phyloP scores from a whole-genome alignment of 2,797 vertebrate species.

The Argyrosomus regius region DNA sequence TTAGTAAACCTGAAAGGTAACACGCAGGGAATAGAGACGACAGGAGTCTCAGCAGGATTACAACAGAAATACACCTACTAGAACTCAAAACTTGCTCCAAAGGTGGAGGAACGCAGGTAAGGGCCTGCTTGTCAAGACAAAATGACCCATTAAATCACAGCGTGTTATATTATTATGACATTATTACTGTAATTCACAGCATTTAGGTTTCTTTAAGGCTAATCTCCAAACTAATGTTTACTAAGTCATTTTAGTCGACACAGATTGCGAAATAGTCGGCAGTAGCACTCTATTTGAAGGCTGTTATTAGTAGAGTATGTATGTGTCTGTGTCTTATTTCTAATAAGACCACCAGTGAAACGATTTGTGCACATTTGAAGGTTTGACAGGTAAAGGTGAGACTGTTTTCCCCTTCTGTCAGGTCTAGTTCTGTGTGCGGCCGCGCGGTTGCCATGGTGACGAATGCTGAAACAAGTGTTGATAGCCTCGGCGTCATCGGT shows the following conservation, averaged over 20 bases:
- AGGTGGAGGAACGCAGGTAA: not conserved
- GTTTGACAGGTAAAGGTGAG: too few relatives aligned
- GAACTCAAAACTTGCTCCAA: not conserved
- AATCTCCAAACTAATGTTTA: not conserved
- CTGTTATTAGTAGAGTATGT: not conserved
- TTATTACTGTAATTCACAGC: not conserved
- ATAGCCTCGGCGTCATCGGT: constrained; percentile 72
- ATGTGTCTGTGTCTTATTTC: not conserved
- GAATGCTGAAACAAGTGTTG: constrained; percentile 57
- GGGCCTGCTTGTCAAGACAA: not conserved
- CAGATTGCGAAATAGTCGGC: not conserved
- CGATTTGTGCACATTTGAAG: accelerated
- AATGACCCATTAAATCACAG: not conserved
- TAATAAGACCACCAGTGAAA: too few relatives aligned
- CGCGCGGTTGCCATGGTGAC: constrained; percentile 79
- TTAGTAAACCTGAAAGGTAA: constrained; percentile 31
- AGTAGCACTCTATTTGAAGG: too few relatives aligned
- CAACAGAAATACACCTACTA: constrained; percentile 40
- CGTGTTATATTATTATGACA: not conserved
- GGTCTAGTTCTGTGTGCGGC: constrained; percentile 37
- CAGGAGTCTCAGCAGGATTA: not conserved
- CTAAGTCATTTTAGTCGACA: not conserved
- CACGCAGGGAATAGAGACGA: not conserved
- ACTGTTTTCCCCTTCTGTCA: not conserved
- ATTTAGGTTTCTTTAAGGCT: not conserved